Evolutionary conservation across 2,797 vertebrate species (phyloP).

Genomic region (Thalassophryne amazonica): DNA sequence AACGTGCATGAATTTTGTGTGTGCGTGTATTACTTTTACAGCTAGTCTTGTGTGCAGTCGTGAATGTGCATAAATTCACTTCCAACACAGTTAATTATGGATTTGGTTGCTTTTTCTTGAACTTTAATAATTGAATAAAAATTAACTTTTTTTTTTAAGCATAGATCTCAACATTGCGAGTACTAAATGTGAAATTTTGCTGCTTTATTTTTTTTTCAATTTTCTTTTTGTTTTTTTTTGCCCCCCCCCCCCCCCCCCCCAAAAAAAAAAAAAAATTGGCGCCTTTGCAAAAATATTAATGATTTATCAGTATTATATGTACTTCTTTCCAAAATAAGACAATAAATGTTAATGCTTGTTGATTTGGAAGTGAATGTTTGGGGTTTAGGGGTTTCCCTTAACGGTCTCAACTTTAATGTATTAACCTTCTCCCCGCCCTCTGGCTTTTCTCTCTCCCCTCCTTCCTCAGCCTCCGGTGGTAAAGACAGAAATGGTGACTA

Average conservation of each 20-base stretch:
- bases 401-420: conserved; percentile 33
- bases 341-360: too few relatives aligned
- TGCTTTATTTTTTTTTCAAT: too few relatives aligned
- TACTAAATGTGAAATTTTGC: too few relatives aligned
- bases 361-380: not conserved
- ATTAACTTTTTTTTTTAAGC: too few relatives aligned
- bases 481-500: conserved; percentile 99
- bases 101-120: too few relatives aligned
- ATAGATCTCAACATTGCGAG: too few relatives aligned
- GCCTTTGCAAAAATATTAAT: too few relatives aligned
- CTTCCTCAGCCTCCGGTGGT: conserved; percentile 92
- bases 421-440: conserved; percentile 38
- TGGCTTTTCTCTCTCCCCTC: conserved; percentile 45
- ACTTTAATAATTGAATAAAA: not conserved
- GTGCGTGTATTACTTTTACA: not conserved
- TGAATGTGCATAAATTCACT: conserved; percentile 1
- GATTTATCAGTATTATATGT: too few relatives aligned
- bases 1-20: conserved; percentile 12
- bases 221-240: too few relatives aligned
- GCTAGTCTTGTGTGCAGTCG: not conserved
- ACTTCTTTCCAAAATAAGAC: too few relatives aligned
- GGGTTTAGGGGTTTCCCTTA: conserved; percentile 25
- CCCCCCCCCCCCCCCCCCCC: too few relatives aligned
- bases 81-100: not conserved
- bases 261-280: too few relatives aligned